These are phyloP conservation scores for Passer montanus DNA, from an alignment of 2,113 vertebrate species.

Conservation along the genomic window DNA sequence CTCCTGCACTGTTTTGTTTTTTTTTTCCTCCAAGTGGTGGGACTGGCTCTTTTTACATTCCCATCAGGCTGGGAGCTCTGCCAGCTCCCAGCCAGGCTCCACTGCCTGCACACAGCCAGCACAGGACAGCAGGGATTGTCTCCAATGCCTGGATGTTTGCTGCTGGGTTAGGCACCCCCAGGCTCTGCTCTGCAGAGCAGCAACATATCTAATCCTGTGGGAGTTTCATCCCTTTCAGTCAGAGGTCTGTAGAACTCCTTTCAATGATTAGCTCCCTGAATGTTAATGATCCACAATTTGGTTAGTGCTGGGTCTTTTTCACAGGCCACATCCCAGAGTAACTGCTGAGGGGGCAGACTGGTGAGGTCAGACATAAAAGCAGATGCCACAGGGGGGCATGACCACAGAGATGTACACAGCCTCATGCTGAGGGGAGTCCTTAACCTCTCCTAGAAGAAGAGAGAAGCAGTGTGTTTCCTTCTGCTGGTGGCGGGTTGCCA, in stretches of 20 bases:
- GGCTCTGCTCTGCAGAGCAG: not conserved
- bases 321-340: not conserved
- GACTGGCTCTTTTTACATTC: not conserved
- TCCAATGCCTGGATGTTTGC: not conserved
- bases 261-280: not conserved
- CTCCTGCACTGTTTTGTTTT: not conserved
- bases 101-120: not conserved
- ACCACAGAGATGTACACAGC: not conserved
- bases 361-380: not conserved
- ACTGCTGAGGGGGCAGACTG: not conserved
- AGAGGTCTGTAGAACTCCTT: not conserved
- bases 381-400: not conserved
- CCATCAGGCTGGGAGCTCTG: not conserved
- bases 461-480: not conserved
- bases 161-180: not conserved
- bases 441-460: conserved; percentile 8
- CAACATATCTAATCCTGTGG: not conserved
- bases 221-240: not conserved
- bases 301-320: not conserved
- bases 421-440: not conserved
- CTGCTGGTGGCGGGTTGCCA: conserved; percentile 22
- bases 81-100: not conserved
- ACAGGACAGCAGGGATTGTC: not conserved
- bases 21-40: not conserved
- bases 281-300: not conserved